Evolutionary conservation across 2,797 vertebrate species (phyloP), one percentile per base, ranked within the genome.

Genomic region (Enoplosus armatus): DNA sequence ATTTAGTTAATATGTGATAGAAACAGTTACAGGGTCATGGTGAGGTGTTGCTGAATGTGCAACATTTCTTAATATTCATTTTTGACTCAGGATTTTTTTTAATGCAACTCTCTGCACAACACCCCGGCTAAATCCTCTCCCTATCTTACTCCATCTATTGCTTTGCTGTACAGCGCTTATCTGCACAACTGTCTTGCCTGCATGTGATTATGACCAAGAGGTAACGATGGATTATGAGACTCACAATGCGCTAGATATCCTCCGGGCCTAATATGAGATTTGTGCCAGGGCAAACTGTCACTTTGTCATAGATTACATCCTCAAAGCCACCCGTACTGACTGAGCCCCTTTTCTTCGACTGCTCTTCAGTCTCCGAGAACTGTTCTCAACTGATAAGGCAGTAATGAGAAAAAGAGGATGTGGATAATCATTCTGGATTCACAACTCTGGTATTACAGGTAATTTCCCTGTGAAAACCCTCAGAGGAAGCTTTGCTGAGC

Each of bases 401-500:
- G 85, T 93, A 92, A 93, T 93, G 90, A 93, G 90, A 90, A 90
- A 93, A 90, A 89, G 83, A 87, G 82, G 88, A 89, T 80, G 89
- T 90, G 90, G 87, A 90, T 94, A 92, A 92, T 93, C 87, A 87
- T 86, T 92, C 84, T 86, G 87, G 85, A 86, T 93, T 94, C 92
- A 92, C 89, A 88, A 82, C 90, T 84, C 80, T 89, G 83, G 85
- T 89, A 90, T 93, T 93, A 92, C 93, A 93, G 94, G 94, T 95
- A 93, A 95, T 95, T 94, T 94, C 80, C 80, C 88, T 76, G 67
- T 76, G 80, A 93, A 93, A 91, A 85, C 90, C 91, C 88, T 89
- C 78, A 79, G 89, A 91, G 85, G 84, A 92, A 84, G 89, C 89
- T 89, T 86, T 78, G 80, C 66, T 4, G 77, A 87, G 89, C 88